These are phyloP conservation scores for Silurus asotus DNA, from an alignment of 2,113 vertebrate species.

Conservation along the genomic window DNA sequence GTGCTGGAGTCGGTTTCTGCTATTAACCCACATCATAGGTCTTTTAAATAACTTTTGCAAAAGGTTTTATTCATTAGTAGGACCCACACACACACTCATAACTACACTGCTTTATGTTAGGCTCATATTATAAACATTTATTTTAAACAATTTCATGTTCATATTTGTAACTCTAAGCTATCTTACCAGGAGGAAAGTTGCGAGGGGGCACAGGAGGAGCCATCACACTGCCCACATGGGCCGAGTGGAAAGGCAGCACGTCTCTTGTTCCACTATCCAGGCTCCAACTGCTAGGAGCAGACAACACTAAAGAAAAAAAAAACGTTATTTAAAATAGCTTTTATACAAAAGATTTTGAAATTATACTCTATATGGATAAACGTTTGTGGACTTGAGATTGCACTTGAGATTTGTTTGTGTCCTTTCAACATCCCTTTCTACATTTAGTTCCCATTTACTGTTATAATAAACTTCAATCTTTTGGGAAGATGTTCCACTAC, in stretches of 20 bases:
- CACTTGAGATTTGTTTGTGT: not conserved
- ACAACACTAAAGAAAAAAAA: conserved; percentile 72
- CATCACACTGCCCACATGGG: conserved; percentile 82
- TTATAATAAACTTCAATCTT: no score
- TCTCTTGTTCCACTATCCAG: conserved; percentile 93
- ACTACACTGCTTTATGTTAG: not conserved
- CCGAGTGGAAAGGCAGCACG: conserved; percentile 84
- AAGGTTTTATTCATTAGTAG: not conserved
- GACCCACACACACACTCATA: not conserved
- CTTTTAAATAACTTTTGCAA: not conserved
- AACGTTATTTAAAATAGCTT: not conserved
- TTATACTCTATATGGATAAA: no score
- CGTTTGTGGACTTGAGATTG: no score
- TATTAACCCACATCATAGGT: not conserved
- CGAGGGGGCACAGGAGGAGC: conserved; percentile 87
- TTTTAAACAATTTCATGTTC: not conserved
- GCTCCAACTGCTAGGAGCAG: conserved; percentile 94
- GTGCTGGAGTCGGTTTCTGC: not conserved
- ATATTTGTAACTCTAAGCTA: not conserved
- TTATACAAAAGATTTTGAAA: no score
- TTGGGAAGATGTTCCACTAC: no score
- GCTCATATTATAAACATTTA: not conserved
- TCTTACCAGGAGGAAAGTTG: conserved; percentile 84
- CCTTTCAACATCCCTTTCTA: no score
- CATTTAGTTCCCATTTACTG: no score